Base-by-base conservation (phyloP, 2,888 invertebrate genomes). In the Sinelater perroti region DNA sequence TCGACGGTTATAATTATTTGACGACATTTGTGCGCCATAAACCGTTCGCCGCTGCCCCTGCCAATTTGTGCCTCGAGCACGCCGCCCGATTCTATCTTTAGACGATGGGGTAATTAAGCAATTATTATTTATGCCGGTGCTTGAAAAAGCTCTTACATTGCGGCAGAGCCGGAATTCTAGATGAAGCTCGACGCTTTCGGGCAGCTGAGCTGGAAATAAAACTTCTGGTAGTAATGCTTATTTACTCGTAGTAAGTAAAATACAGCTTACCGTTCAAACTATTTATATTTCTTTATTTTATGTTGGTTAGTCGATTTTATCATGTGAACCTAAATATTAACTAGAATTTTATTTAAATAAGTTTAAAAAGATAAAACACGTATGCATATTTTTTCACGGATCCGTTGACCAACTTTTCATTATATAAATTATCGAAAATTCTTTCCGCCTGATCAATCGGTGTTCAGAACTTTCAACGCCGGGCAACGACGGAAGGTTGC, bases 11-110 rank as follows among this genome's bases (percentile, higher is more conserved):
- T 31, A 45, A 45, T 45, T 45, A 45, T 45, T 28, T 30, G 45
- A 45, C 45, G 45, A 45, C 45, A 45, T 45, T 45, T 45, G 45
- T 45, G 30, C 11, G 10, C 31, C 30, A 45, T 45, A 45, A 45
- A 45, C 45, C 45, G 17, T 45, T 45, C 14, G 30, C 30, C 30
- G 16, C 8, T 16, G 18, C 14, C 45, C 45, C 31, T 45, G 40
- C 40, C 40, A 40, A 40, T 40, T 40, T 40, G 40, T 28, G n/a
- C n/a, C n/a, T n/a, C n/a, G n/a, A n/a, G n/a, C n/a, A n/a, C n/a
- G n/a, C n/a, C n/a, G n/a, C n/a, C n/a, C n/a, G n/a, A 21, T 40
- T 40, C 24, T 40, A 40, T 24, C 13, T 40, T 40, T 40, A 40
- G 40, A 40, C n/a, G n/a, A 18, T 16, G 13, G 8, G 13, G 26